Evolutionary conservation across 2,113 vertebrate genomes (phyloP).

Genomic region (Pleuronectes platessa): DNA sequence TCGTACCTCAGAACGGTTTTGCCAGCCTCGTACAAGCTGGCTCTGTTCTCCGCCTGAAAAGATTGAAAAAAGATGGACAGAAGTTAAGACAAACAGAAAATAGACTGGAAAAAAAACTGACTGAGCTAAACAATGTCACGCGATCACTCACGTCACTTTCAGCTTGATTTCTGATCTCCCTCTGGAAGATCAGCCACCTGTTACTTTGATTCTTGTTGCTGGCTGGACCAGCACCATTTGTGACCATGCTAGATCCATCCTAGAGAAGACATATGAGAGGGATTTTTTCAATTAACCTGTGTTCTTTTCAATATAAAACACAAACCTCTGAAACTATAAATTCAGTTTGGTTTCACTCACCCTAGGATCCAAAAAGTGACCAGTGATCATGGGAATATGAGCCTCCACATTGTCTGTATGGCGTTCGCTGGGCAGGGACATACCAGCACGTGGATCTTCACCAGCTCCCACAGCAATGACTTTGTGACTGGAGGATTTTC

Average conservation of each 20-base stretch:
- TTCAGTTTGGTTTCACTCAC: constrained; percentile 73
- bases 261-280: constrained; percentile 55
- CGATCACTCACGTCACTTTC: constrained; percentile 83
- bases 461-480: constrained; percentile 75
- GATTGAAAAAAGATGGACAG: neutral
- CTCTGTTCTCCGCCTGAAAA: constrained; percentile 80
- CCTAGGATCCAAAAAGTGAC: constrained; percentile 88
- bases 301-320: neutral
- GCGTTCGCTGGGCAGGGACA: constrained; percentile 71
- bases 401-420: constrained; percentile 83
- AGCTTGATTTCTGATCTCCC: constrained; percentile 74
- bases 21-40: constrained; percentile 85
- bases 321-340: neutral
- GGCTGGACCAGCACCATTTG: constrained; percentile 84
- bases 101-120: neutral
- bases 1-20: constrained; percentile 80
- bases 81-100: neutral
- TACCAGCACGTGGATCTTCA: constrained; percentile 70
- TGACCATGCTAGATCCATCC: constrained; percentile 87
- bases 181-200: constrained; percentile 82
- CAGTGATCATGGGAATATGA: constrained; percentile 83
- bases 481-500: constrained; percentile 89
- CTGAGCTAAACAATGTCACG: neutral
- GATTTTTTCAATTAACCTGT: neutral
- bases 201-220: constrained; percentile 76